phyloP scores from a whole-genome alignment of 2,888 invertebrate genomes.

The Smittia sp. region DNA sequence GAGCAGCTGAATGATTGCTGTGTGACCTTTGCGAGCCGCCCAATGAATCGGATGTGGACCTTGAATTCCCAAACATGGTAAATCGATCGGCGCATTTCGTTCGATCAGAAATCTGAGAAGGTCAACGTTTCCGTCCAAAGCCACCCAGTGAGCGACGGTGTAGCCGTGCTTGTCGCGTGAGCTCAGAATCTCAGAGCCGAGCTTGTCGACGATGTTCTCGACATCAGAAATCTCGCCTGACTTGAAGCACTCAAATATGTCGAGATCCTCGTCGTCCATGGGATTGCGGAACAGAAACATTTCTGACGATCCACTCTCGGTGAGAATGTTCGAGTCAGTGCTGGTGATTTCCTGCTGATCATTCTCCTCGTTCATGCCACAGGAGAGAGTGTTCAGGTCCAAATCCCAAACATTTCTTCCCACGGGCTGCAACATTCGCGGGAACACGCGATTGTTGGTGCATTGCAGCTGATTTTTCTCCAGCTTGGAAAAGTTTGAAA shows the following conservation, averaged over 20 bases:
- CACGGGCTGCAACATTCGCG: slow-evolving; percentile 28
- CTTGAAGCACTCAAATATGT: slow-evolving; percentile 81
- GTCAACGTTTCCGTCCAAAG: slow-evolving; percentile 85
- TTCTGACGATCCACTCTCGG: slow-evolving; percentile 29
- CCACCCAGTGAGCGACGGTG: slow-evolving; percentile 91
- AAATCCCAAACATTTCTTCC: slow-evolving; percentile 38
- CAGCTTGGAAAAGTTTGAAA: slow-evolving; percentile 3
- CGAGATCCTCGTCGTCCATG: slow-evolving; percentile 46
- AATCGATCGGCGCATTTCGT: slow-evolving; percentile 76
- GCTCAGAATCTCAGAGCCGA: slow-evolving; percentile 72
- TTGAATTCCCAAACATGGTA: slow-evolving; percentile 82
- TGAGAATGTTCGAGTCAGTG: slow-evolving; percentile 37
- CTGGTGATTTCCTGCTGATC: slow-evolving; percentile 33
- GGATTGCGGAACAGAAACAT: slow-evolving; percentile 36
- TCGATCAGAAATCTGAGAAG: slow-evolving; percentile 85
- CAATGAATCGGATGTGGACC: slow-evolving; percentile 91
- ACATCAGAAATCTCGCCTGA: slow-evolving; percentile 81
- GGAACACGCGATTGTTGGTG: slow-evolving; percentile 32
- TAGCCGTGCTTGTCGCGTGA: slow-evolving; percentile 89
- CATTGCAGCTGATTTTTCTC: slow-evolving; percentile 28
- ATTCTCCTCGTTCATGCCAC: slow-evolving; percentile 39
- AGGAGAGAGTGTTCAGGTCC: slow-evolving; percentile 34
- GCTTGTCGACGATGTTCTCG: slow-evolving; percentile 78
- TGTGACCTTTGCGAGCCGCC: slow-evolving; percentile 91
- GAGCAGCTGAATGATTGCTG: slow-evolving; percentile 78